Conservation (phyloP, 2,888 invertebrate genomes). For the Thymelicus sylvestris region DNA sequence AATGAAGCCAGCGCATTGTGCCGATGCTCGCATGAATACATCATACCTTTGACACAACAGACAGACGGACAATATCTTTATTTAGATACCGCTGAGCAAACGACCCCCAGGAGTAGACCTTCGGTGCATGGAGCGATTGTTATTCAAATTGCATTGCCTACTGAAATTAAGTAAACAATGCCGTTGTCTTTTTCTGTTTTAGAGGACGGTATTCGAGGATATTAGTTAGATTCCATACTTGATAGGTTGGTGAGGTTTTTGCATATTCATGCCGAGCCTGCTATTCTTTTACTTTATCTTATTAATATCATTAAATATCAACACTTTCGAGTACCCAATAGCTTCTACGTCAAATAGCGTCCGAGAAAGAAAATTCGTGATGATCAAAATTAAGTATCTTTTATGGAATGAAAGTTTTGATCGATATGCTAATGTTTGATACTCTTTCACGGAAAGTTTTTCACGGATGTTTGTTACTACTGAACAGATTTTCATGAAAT, state of each 20-base stretch:
- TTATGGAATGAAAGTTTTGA: too few species aligned
- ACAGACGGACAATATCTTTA: conserved; percentile 31
- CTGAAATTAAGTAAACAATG: conserved; percentile 36
- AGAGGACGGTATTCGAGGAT: conserved; percentile 5
- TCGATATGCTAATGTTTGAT: too few species aligned
- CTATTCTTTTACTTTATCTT: too few species aligned
- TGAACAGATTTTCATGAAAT: too few species aligned
- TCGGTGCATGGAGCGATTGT: conserved; percentile 23
- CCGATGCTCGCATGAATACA: conserved; percentile 17
- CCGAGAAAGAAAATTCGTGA: too few species aligned
- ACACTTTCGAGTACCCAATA: too few species aligned
- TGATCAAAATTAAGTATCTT: too few species aligned
- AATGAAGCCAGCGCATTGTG: conserved; percentile 19
- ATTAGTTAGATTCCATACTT: conserved; percentile 1
- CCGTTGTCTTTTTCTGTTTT: conserved; percentile 26
- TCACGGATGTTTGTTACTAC: too few species aligned
- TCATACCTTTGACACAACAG: conserved; percentile 26
- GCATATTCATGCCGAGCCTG: not conserved
- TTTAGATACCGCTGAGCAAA: conserved; percentile 29
- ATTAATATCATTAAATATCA: too few species aligned
- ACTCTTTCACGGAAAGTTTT: too few species aligned
- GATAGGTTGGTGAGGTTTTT: not conserved
- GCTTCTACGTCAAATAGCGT: too few species aligned
- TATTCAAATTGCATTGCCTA: conserved; percentile 34
- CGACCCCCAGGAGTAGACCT: conserved; percentile 22